Conservation (phyloP, 2,797 vertebrate species). For the Sebastes oblongus region DNA sequence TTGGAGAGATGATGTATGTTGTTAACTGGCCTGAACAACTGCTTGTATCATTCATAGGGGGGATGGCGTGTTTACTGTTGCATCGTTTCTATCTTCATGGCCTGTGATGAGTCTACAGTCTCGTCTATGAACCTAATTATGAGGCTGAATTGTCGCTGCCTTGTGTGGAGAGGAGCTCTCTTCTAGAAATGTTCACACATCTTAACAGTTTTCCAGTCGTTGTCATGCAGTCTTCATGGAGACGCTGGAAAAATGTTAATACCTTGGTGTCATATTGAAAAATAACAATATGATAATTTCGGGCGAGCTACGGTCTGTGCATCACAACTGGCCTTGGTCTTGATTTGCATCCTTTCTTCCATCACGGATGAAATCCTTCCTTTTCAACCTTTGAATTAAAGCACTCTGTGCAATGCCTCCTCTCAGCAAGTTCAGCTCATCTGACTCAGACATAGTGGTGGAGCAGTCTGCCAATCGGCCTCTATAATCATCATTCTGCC, state of each 20-base stretch:
- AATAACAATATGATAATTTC: constrained; percentile 1
- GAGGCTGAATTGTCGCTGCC: neutral
- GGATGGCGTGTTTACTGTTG: constrained; percentile 34
- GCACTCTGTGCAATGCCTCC: neutral
- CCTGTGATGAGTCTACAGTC: constrained; percentile 33
- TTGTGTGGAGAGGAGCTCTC: neutral
- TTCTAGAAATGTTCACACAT: neutral
- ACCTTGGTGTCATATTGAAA: constrained; percentile 2
- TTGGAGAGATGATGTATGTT: constrained; percentile 8
- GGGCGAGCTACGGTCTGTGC: neutral
- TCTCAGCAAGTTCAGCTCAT: constrained; percentile 19
- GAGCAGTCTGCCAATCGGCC: neutral
- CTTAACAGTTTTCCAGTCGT: neutral
- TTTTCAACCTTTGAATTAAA: constrained; percentile 32
- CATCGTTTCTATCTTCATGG: constrained; percentile 26
- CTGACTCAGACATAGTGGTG: neutral
- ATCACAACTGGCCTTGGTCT: constrained; percentile 6
- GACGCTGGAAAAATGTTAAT: neutral
- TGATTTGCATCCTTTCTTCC: constrained; percentile 17
- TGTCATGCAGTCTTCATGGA: constrained; percentile 20
- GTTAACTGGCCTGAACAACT: neutral
- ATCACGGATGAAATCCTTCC: constrained; percentile 9
- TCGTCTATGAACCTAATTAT: constrained; percentile 21
- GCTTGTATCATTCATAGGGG: constrained; percentile 24
- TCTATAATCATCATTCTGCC: neutral